Conservation (phyloP, 2,797 vertebrate genomes). For the Serranus cabrilla region DNA sequence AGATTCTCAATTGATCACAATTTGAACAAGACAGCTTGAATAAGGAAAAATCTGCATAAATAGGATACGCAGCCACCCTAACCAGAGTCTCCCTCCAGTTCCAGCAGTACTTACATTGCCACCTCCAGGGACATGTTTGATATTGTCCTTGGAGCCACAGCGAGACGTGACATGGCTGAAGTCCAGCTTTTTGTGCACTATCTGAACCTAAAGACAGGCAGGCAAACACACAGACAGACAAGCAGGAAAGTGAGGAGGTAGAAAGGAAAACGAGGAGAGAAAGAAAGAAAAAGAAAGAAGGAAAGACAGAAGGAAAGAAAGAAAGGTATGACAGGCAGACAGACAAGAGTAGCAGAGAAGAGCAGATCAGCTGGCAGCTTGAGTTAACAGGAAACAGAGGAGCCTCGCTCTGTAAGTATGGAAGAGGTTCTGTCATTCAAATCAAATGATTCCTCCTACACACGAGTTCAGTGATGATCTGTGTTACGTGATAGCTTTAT, state of each 20-base stretch:
- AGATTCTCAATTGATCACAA: slow-evolving; percentile 9
- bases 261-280: slow-evolving; percentile 28
- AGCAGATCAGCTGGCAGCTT: slow-evolving; percentile 75
- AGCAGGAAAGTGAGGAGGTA: slow-evolving; percentile 56
- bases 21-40: slow-evolving; percentile 15
- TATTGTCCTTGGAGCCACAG: slow-evolving; percentile 99
- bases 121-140: slow-evolving; percentile 99
- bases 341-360: slow-evolving; percentile 61
- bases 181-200: slow-evolving; percentile 99
- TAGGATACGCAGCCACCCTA: slow-evolving; percentile 41
- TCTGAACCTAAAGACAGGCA: slow-evolving; percentile 94
- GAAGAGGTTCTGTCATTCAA: slow-evolving; percentile 74
- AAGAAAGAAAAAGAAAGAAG: slow-evolving; percentile 5
- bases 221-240: slow-evolving; percentile 74
- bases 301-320: slow-evolving; percentile 12
- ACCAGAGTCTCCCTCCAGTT: slow-evolving; percentile 60
- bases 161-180: slow-evolving; percentile 99
- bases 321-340: slow-evolving; percentile 46
- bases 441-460: slow-evolving; percentile 40
- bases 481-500: slow-evolving; percentile 1
- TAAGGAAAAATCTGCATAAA: slow-evolving; percentile 30
- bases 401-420: slow-evolving; percentile 62
- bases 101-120: slow-evolving; percentile 94
- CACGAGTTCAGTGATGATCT: slow-evolving; percentile 14
- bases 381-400: slow-evolving; percentile 70